A percentile compares a stretch with the other conserved stretches of the same genome.
These are phyloP conservation scores for Campoletis sonorensis DNA, from an alignment of 1,140 invertebrate species.

Conservation along the genomic window DNA sequence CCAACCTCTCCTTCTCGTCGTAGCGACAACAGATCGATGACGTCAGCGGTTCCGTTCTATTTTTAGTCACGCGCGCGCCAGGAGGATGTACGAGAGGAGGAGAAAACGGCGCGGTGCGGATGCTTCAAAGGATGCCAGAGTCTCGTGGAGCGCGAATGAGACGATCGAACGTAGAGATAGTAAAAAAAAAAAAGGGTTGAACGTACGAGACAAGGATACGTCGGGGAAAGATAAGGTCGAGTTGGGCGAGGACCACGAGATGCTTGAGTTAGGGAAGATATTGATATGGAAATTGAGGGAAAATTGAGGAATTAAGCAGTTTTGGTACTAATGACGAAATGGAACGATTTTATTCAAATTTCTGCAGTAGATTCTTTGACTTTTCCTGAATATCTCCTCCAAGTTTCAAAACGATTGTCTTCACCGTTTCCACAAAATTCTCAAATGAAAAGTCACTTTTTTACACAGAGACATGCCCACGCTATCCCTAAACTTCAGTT, in stretches of 20 bases:
- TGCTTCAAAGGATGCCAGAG: conserved; percentile 24
- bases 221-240: not conserved
- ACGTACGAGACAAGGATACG: not conserved
- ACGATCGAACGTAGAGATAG: not conserved
- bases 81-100: conserved; percentile 16
- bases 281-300: conserved; percentile 4
- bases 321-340: too few species aligned
- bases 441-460: too few species aligned
- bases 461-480: too few species aligned
- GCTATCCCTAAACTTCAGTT: too few species aligned
- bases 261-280: not conserved
- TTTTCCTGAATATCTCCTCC: too few species aligned
- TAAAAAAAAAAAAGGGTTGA: conserved; percentile 39
- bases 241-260: not conserved
- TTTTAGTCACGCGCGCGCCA: conserved; percentile 57
- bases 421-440: too few species aligned
- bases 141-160: conserved; percentile 31
- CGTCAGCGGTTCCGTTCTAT: conserved; percentile 60
- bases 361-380: too few species aligned
- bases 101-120: not conserved
- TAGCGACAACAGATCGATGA: conserved; percentile 60
- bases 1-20: conserved; percentile 1
- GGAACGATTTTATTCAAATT: too few species aligned
- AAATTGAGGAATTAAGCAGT: too few species aligned
- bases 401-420: too few species aligned